These are phyloP conservation scores for Orthonevra nobilis DNA, from an alignment of 2,888 invertebrate species.

Conservation along the genomic window DNA sequence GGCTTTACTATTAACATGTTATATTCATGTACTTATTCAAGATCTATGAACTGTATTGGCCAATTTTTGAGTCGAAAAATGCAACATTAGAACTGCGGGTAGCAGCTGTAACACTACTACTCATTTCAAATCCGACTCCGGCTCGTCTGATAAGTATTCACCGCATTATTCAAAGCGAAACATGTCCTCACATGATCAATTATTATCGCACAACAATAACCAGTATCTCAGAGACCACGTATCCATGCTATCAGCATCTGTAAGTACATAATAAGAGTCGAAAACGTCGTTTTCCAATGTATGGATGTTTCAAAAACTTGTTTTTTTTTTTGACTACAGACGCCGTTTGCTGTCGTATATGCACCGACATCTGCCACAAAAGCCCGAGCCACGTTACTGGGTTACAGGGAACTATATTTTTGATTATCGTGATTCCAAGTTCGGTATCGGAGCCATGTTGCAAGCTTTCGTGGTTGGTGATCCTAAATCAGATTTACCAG, in stretches of 20 bases:
- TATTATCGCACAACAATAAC: slow-evolving; percentile 87
- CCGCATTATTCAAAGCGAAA: slow-evolving; percentile 84
- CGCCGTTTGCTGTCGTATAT: slow-evolving; percentile 85
- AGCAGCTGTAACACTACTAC: slow-evolving; percentile 84
- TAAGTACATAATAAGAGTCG: no score
- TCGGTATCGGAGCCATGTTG: slow-evolving; percentile 83
- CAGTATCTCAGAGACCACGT: slow-evolving; percentile 85
- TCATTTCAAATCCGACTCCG: slow-evolving; percentile 84
- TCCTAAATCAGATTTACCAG: slow-evolving; percentile 84
- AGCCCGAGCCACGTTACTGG: slow-evolving; percentile 83
- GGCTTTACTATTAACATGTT: no score
- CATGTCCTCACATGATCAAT: slow-evolving; percentile 84
- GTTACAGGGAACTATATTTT: slow-evolving; percentile 87
- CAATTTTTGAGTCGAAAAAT: slow-evolving; percentile 85
- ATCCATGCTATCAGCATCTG: slow-evolving; percentile 85
- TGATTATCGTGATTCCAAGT: slow-evolving; percentile 84
- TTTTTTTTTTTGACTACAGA: slow-evolving; percentile 76
- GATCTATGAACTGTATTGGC: slow-evolving; percentile 84
- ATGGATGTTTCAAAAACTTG: neutral
- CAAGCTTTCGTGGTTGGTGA: slow-evolving; percentile 85
- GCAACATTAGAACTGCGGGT: slow-evolving; percentile 86
- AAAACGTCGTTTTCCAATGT: neutral
- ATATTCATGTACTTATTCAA: no score
- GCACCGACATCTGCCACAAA: slow-evolving; percentile 83
- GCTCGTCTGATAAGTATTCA: slow-evolving; percentile 86